These are phyloP conservation scores for Crotalus helleri DNA, from an alignment of 2,113 vertebrate genomes.

Conservation along the genomic window DNA sequence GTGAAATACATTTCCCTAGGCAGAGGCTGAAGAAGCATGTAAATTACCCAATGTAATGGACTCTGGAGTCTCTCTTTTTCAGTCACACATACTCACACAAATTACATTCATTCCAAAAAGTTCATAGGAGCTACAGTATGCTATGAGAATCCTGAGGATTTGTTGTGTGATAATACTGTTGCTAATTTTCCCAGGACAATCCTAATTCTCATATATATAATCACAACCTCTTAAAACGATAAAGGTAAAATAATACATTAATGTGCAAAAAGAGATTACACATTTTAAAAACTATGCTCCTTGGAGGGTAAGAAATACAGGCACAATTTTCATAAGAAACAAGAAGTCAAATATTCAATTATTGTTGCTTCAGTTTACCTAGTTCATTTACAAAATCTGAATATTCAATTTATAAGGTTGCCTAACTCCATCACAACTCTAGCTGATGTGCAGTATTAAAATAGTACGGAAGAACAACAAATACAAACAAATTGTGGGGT, in stretches of 20 bases:
- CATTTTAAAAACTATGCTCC: slow-evolving; percentile 31
- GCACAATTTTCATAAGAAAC: neutral
- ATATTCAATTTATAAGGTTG: neutral
- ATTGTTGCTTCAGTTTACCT: slow-evolving; percentile 23
- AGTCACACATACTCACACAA: slow-evolving; percentile 29
- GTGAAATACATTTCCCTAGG: slow-evolving; percentile 75
- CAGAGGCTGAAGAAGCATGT: slow-evolving; percentile 66
- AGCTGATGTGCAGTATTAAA: neutral
- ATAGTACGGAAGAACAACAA: neutral
- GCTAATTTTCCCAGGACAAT: neutral
- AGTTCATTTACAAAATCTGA: slow-evolving; percentile 42
- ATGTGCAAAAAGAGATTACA: slow-evolving; percentile 12
- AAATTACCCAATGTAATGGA: slow-evolving; percentile 72
- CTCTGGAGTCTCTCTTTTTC: slow-evolving; percentile 57
- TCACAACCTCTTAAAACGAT: neutral
- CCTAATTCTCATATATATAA: neutral
- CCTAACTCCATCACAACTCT: neutral
- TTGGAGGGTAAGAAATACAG: slow-evolving; percentile 39
- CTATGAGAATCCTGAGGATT: neutral
- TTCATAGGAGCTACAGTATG: neutral
- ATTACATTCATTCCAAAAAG: slow-evolving; percentile 45
- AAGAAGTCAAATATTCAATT: neutral
- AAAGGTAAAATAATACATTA: neutral
- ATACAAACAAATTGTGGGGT: neutral
- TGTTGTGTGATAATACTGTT: neutral